These are phyloP conservation scores for Coelopa pilipes DNA, from an alignment of 2,888 invertebrate species.

Conservation along the genomic window DNA sequence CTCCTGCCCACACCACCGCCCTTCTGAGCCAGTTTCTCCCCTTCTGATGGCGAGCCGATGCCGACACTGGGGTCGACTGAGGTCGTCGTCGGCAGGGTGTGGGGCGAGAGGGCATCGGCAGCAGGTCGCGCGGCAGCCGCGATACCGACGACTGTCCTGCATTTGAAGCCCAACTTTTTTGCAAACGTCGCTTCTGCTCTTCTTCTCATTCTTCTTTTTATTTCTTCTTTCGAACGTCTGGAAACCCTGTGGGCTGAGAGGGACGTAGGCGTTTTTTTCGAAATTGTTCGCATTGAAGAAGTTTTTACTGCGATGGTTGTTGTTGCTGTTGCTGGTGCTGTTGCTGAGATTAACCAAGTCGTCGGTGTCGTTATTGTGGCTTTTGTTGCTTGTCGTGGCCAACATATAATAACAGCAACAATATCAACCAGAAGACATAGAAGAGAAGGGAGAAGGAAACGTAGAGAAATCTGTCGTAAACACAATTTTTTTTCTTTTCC, in stretches of 20 bases:
- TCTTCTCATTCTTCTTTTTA: too few relatives aligned
- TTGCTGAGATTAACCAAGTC: neutral
- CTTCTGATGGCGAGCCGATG: too few relatives aligned
- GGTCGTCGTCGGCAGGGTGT: neutral
- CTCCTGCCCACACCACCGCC: too few relatives aligned
- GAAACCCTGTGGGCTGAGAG: neutral
- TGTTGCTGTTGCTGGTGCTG: neutral
- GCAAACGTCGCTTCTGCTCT: neutral
- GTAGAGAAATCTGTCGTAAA: neutral
- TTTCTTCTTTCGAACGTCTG: too few relatives aligned
- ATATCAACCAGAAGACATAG: too few relatives aligned
- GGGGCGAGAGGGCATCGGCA: constrained; percentile 1
- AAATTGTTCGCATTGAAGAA: neutral
- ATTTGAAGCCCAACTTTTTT: neutral
- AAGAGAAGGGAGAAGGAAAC: too few relatives aligned
- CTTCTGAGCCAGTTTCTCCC: too few relatives aligned
- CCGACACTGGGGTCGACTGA: too few relatives aligned
- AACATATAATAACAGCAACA: too few relatives aligned
- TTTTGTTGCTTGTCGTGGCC: too few relatives aligned
- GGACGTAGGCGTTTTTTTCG: neutral
- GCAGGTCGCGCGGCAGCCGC: neutral
- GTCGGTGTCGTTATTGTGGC: too few relatives aligned
- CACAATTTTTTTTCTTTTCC: neutral
- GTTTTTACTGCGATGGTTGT: too few relatives aligned
- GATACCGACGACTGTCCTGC: neutral